Conservation (phyloP, 2,797 vertebrate genomes). For the Danio tinwini region DNA sequence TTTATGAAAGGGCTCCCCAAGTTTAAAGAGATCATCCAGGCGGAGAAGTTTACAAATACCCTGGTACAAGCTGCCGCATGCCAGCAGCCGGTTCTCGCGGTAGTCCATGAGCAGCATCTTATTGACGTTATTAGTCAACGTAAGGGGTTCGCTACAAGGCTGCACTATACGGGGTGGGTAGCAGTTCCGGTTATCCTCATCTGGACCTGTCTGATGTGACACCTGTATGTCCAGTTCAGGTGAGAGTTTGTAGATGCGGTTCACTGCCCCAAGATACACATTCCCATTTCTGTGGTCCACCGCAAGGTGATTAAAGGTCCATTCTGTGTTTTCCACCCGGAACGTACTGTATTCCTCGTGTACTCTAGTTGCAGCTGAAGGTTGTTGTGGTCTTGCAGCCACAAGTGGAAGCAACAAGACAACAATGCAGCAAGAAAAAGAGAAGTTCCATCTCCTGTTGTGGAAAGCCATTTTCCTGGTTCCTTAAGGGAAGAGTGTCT, state of each 20-base stretch:
- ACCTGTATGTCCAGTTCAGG: slow-evolving; percentile 87
- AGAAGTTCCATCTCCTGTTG: slow-evolving; percentile 85
- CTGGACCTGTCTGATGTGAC: slow-evolving; percentile 94
- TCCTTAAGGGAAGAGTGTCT: slow-evolving; percentile 66
- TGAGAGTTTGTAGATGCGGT: slow-evolving; percentile 97
- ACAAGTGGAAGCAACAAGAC: slow-evolving; percentile 66
- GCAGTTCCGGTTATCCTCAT: slow-evolving; percentile 96
- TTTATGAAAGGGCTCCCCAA: slow-evolving; percentile 97
- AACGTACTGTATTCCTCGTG: slow-evolving; percentile 86
- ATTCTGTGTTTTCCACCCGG: slow-evolving; percentile 83
- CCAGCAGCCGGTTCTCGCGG: slow-evolving; percentile 92
- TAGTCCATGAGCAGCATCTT: slow-evolving; percentile 99
- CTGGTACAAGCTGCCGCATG: slow-evolving; percentile 96
- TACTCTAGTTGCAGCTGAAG: slow-evolving; percentile 72
- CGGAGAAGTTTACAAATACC: slow-evolving; percentile 97
- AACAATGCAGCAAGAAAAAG: slow-evolving; percentile 80
- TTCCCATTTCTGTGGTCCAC: slow-evolving; percentile 95
- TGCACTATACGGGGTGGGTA: slow-evolving; percentile 97
- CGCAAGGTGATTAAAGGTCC: slow-evolving; percentile 95
- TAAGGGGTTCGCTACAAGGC: slow-evolving; percentile 92
- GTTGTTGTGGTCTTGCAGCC: slow-evolving; percentile 69
- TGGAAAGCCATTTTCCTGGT: slow-evolving; percentile 78
- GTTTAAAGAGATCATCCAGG: slow-evolving; percentile 96
- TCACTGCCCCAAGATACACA: slow-evolving; percentile 95
- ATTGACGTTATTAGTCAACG: slow-evolving; percentile 94